Conservation (phyloP, 1,140 invertebrate species). For the Batillaria attramentaria region DNA sequence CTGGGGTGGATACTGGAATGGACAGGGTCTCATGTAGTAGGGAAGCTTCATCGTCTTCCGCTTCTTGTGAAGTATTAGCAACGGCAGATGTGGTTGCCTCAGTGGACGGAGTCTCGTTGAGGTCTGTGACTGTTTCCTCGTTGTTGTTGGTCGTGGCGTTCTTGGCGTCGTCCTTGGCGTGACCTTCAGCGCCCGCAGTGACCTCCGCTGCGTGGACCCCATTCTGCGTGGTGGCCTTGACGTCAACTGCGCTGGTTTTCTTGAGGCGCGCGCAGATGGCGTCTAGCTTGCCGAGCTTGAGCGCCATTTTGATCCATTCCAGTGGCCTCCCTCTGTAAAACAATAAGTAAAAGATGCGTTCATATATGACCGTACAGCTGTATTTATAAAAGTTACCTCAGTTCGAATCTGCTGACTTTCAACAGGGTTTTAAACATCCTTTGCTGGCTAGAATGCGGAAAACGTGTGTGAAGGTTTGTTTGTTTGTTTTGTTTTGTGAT, state of each 20-base stretch:
- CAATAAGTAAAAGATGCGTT: not conserved
- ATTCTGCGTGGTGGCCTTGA: slow-evolving; percentile 23
- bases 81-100: not conserved
- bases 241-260: slow-evolving; percentile 30
- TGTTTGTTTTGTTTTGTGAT: not conserved
- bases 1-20: not conserved
- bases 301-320: slow-evolving; percentile 29
- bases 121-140: slow-evolving; percentile 35
- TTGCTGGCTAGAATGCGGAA: too few relatives aligned
- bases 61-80: not conserved
- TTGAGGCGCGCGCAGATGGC: slow-evolving; percentile 67
- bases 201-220: not conserved
- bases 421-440: not conserved
- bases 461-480: too few relatives aligned
- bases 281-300: slow-evolving; percentile 57
- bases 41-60: slow-evolving; percentile 18
- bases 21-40: too few relatives aligned
- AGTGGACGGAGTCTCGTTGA: slow-evolving; percentile 26
- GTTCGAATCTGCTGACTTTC: not conserved
- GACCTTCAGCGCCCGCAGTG: not conserved
- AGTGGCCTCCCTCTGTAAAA: slow-evolving; percentile 14
- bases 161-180: not conserved
- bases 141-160: slow-evolving; percentile 30
- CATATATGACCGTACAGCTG: not conserved
- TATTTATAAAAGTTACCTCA: too few relatives aligned